These are phyloP conservation scores for Nephila pilipes DNA, from an alignment of 1,140 invertebrate species.

Conservation along the genomic window DNA sequence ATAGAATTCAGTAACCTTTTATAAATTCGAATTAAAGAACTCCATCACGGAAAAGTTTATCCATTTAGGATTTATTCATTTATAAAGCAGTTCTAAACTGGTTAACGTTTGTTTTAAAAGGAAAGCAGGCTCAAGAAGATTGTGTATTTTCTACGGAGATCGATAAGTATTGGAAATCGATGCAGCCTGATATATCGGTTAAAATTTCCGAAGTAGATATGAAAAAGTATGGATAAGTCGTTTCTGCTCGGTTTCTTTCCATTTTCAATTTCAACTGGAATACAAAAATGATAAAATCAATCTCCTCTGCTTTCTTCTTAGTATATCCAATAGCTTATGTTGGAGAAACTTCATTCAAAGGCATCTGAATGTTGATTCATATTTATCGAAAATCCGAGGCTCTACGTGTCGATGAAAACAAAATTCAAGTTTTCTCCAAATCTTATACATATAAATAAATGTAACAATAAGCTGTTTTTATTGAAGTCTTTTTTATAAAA, in stretches of 20 bases:
- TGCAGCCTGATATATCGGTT: conserved; percentile 56
- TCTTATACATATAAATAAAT: conserved; percentile 10
- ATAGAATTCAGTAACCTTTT: not conserved
- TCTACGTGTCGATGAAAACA: conserved; percentile 38
- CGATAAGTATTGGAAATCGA: conserved; percentile 57
- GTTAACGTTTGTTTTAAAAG: conserved; percentile 54
- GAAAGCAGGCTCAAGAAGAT: not conserved
- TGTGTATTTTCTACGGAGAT: conserved; percentile 3
- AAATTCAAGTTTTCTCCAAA: conserved; percentile 16
- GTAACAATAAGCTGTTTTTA: conserved; percentile 27
- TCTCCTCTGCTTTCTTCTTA: conserved; percentile 36
- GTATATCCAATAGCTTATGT: conserved; percentile 62
- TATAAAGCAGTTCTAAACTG: conserved; percentile 32
- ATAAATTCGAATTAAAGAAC: not conserved
- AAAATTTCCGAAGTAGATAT: conserved; percentile 72
- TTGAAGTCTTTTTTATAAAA: not conserved
- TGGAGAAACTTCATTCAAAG: conserved; percentile 46
- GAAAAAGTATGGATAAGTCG: conserved; percentile 65
- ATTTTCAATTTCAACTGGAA: conserved; percentile 72
- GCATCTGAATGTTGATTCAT: conserved; percentile 40
- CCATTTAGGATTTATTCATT: conserved; percentile 30
- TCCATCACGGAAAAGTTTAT: not conserved
- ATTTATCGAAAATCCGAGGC: conserved; percentile 50
- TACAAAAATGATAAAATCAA: conserved; percentile 72
- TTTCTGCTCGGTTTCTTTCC: conserved; percentile 50